A percentile compares a stretch with the other conserved stretches of the same genome.
Evolutionary conservation across 2,888 invertebrate species (phyloP).

Genomic region (Agriopis leucophaearia): DNA sequence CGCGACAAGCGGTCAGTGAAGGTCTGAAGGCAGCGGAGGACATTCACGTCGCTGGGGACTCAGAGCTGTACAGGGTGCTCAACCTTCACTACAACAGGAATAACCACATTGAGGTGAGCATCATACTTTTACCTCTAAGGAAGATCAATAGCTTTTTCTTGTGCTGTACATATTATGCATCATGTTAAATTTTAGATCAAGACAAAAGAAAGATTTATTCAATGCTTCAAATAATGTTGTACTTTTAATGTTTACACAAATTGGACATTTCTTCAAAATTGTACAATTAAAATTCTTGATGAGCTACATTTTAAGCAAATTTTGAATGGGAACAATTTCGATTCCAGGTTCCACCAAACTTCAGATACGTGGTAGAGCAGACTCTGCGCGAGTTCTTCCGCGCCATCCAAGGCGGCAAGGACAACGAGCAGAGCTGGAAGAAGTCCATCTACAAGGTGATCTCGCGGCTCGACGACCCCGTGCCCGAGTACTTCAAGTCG

Average conservation of each 20-base stretch:
- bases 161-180: no score
- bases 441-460: slow-evolving; percentile 99
- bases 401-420: slow-evolving; percentile 98
- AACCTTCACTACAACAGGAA: slow-evolving; percentile 99
- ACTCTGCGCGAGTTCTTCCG: slow-evolving; percentile 99
- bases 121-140: slow-evolving; percentile 5
- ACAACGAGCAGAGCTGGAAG: slow-evolving; percentile 99
- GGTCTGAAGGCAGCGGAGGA: slow-evolving; percentile 97
- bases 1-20: slow-evolving; percentile 98
- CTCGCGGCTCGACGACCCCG: slow-evolving; percentile 98
- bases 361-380: slow-evolving; percentile 98
- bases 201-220: no score
- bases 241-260: no score
- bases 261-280: no score
- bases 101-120: slow-evolving; percentile 96
- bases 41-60: slow-evolving; percentile 97
- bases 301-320: background rate
- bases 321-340: background rate
- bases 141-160: background rate
- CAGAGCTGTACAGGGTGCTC: slow-evolving; percentile 98
- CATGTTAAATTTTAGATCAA: no score
- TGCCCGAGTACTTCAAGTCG: slow-evolving; percentile 99
- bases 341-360: slow-evolving; percentile 97
- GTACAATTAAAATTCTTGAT: no score
- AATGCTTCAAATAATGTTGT: no score